Percentiles rank a stretch among this genome's conserved stretches.
phyloP scores from a whole-genome alignment of 1,140 invertebrate species.

The Eupristina koningsbergeri region DNA sequence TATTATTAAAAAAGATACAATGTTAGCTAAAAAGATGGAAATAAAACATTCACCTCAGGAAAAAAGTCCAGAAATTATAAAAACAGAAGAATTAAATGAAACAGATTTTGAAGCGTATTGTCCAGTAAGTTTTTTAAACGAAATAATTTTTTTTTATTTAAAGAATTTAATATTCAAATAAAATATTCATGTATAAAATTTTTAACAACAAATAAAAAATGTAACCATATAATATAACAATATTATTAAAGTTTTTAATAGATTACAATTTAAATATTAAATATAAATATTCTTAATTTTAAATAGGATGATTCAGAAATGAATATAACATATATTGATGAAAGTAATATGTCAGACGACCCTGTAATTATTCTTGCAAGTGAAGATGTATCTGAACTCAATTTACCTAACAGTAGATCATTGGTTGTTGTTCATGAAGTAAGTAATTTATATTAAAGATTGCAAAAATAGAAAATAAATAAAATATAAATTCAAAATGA shows the following conservation, averaged over 20 bases:
- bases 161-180: no score
- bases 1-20: slow-evolving; percentile 46
- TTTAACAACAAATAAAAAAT: no score
- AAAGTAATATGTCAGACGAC: slow-evolving; percentile 65
- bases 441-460: not conserved
- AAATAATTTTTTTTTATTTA: no score
- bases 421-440: slow-evolving; percentile 62
- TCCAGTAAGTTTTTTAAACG: slow-evolving; percentile 17
- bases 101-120: slow-evolving; percentile 59
- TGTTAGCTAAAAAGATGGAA: not conserved
- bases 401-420: slow-evolving; percentile 64
- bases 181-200: no score
- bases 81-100: slow-evolving; percentile 51
- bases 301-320: slow-evolving; percentile 59
- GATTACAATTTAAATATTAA: not conserved
- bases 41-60: not conserved
- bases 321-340: slow-evolving; percentile 71
- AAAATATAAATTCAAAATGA: not conserved
- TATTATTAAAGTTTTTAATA: no score
- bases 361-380: slow-evolving; percentile 70
- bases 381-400: slow-evolving; percentile 64
- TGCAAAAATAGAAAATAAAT: not conserved
- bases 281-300: slow-evolving; percentile 6
- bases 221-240: no score
- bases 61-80: slow-evolving; percentile 50